Evolutionary conservation across 2,888 invertebrate species (phyloP), one percentile per base, ranked within the genome.

Genomic region (Platycnemis pennipes): DNA sequence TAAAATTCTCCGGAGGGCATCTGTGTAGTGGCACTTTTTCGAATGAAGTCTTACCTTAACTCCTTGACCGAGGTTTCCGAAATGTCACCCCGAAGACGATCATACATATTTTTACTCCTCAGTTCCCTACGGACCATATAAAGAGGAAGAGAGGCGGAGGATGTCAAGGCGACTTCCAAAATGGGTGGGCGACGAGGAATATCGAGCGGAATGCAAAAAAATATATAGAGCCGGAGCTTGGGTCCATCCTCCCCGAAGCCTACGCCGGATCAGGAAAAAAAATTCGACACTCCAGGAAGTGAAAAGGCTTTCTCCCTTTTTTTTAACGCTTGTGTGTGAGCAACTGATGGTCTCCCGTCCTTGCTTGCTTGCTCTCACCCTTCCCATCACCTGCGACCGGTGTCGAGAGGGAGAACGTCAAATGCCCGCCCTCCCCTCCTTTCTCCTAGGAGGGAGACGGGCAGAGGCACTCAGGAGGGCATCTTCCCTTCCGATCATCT

Each of bases 401-500:
- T 26, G 22, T 19, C 63, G 63, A 26, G 63, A 63, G 63, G n/a
- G 63, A n/a, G 26, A 5, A n/a, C 11, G 77, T 26, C 77, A 77
- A 77, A 37, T 13, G 77, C 37, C 26, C 4, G 22, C 26, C 26
- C 19, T 22, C 63, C 26, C 63, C 63, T 4, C 19, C 77, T 11
- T 37, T 77, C 77, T 77, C 77, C 37, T 37, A 22, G 77, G 77
- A 7, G 37, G 37, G 77, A 16, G 26, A 31, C 13, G 4, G 2
- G 31, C 77, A 77, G 37, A 26, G 77, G 77, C 77, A 77, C 77
- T 77, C 77, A 11, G 63, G n/a, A n/a, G 69, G 31, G 31, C 31
- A 37, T 37, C 37, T 77, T 37, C 77, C 77, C 77, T 37, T 77
- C 77, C 77, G 77, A 77, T 77, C 77, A 77, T 77, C 77, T 77